Evolutionary conservation across 1,140 invertebrate genomes (phyloP), one percentile per base, ranked within the genome.

Genomic region (Spodoptera litura): DNA sequence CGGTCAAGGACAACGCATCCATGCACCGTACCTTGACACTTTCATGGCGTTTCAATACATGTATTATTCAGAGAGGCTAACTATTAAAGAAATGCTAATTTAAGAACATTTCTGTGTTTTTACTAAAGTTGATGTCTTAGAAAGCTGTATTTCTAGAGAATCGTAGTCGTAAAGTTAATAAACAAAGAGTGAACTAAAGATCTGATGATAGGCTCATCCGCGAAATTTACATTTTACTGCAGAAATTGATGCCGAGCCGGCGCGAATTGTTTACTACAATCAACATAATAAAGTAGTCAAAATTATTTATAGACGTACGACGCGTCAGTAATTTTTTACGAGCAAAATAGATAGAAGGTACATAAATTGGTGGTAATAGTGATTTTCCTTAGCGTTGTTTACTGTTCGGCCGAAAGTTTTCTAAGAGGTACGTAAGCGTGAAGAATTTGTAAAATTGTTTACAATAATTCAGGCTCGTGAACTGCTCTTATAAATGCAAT

Each of bases 1-100:
- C 86, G 84, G 87, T 85, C 88, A 91, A 91, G 89, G 87, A 80
- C 81, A 58, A 55, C 86, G 83, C 82, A 88, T 58, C 81, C 64
- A 72, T 44, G 71, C 55, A 56, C 56, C 56, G 31, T 66, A 78
- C 49, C 58, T 52, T 35, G 71, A 59, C 49, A 78, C 49, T 71
- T 56, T 71, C 52, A 35, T 71, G 27, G 56, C 38, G 13, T 13
- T 31, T 38, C 13, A 8, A 49, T 71, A 59, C 56, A 73, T 73
- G 56, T 35, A 58, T 73, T 73, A 73, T 73, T 73, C 68, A 71
- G 52, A 44, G 55, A 59, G 44, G 20, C 49, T 59, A 59, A 73
- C 20, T 11, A 10, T 2, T 59, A 51, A 73, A 51, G 55, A 51
- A 51, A 27, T 73, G 15, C 27, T 59, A 73, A 58, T 73, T 73